Evolutionary conservation across 2,797 vertebrate species (phyloP), one percentile per base, ranked within the genome.

Genomic region (Heliangelus exortis): DNA sequence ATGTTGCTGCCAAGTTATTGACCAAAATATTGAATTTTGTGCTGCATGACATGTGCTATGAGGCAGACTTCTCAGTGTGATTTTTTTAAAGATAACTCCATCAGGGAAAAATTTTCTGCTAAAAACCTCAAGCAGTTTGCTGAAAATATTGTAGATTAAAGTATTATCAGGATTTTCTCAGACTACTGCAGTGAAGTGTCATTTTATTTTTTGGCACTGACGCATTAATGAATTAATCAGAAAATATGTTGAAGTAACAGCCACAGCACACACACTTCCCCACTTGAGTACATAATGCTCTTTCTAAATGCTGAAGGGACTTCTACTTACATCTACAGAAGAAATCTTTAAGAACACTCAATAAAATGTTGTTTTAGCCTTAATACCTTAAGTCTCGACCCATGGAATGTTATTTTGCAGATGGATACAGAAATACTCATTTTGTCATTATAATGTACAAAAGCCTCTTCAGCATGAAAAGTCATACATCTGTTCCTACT

Each of bases 1-100:
- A 80, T 80, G 69, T 81, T 93, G 28, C 43, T 91, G 31, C 39
- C 11, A 89, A 75, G 73, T 58, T 89, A 87, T 76, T 90, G 91
- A 86, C 63, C 66, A 90, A 95, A 91, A 88, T 91, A 75, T 63
- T 81, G 91, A 80, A 86, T 92, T 92, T 81, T 66, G 14, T 84
- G 66, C 39, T 57, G 39, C 31, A 69, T 81, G 59, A 88, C 69
- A 63, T 68, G 55, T 88, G 73, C 39, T 81, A 47, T 83, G 53
- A 95, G 75, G 58, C 68, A 91, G 65, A 66, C 9, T 50, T 33
- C 67, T 89, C 41, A 10, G 21, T 48, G 59, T 7, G 57, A 78
- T 75, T 90, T 87, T 75, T 75, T 33, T 4, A 17, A 69, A 88
- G 79, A 92, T 95, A 96, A 65, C 31, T 58, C 53, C 55, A 50